Percentiles rank a stretch among this genome's conserved stretches.
These are phyloP conservation scores for Heterodera schachtii DNA, from an alignment of 1,140 invertebrate genomes.

Conservation along the genomic window DNA sequence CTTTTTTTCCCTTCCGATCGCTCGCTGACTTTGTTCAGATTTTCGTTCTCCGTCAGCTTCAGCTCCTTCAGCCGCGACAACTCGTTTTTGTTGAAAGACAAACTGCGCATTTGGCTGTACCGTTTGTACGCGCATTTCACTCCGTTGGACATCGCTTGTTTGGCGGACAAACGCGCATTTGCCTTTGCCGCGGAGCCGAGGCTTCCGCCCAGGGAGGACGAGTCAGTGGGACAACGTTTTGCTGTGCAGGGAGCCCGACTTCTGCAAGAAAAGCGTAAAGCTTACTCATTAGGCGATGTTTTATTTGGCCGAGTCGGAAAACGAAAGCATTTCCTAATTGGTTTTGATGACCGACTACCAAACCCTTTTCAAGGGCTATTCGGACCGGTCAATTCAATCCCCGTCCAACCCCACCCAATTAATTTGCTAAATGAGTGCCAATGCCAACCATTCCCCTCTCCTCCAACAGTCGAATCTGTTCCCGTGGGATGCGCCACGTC, in stretches of 20 bases:
- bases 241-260: conserved; percentile 19
- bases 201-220: conserved; percentile 47
- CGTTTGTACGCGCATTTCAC: conserved; percentile 59
- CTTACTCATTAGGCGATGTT: background rate
- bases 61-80: conserved; percentile 60
- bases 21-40: conserved; percentile 55
- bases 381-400: too few species aligned
- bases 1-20: too few species aligned
- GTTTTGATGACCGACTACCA: too few species aligned
- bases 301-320: too few species aligned
- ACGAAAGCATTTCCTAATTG: too few species aligned
- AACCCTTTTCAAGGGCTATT: too few species aligned
- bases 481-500: conserved; percentile 63
- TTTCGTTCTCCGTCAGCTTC: conserved; percentile 64
- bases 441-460: conserved; percentile 6
- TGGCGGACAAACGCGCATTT: conserved; percentile 49
- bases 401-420: background rate
- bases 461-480: conserved; percentile 55
- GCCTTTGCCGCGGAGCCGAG: conserved; percentile 42
- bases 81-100: conserved; percentile 61
- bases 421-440: background rate
- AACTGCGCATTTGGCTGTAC: conserved; percentile 60
- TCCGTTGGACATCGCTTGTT: conserved; percentile 58
- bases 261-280: conserved; percentile 21
- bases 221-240: conserved; percentile 32